Percentiles rank a stretch among this genome's conserved stretches.
These are phyloP conservation scores for Trissolcus japonicus DNA, from an alignment of 2,888 invertebrate genomes.

Conservation along the genomic window DNA sequence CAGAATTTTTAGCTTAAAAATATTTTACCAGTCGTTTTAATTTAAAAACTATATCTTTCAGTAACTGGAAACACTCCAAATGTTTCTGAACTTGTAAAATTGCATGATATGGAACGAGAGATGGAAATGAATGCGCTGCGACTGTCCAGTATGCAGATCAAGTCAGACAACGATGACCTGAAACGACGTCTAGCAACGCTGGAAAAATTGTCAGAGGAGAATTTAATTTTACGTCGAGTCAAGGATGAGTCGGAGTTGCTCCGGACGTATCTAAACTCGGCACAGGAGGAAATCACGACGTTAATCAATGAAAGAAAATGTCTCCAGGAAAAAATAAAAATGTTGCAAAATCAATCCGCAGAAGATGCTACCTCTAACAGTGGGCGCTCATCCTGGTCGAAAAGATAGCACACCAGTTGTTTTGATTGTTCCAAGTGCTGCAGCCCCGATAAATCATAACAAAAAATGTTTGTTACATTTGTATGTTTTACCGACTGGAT, in stretches of 20 bases:
- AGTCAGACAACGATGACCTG: slow-evolving; percentile 81
- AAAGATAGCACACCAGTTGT: slow-evolving; percentile 83
- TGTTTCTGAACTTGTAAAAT: slow-evolving; percentile 11
- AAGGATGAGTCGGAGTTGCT: slow-evolving; percentile 81
- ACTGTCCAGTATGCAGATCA: slow-evolving; percentile 78
- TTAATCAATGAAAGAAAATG: slow-evolving; percentile 85
- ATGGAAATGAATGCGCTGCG: slow-evolving; percentile 77
- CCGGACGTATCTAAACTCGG: slow-evolving; percentile 80
- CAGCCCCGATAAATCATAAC: slow-evolving; percentile 77
- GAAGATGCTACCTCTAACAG: slow-evolving; percentile 73
- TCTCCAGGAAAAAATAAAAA: slow-evolving; percentile 83
- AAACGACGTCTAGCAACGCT: slow-evolving; percentile 80
- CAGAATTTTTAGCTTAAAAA: too few relatives aligned
- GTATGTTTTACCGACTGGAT: too few relatives aligned
- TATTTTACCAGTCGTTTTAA: too few relatives aligned
- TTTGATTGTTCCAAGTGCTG: slow-evolving; percentile 85
- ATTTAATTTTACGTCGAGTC: slow-evolving; percentile 77
- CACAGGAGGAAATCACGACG: slow-evolving; percentile 85
- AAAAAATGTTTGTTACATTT: too few relatives aligned
- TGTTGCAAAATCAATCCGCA: slow-evolving; percentile 80
- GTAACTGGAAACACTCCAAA: slow-evolving; percentile 59
- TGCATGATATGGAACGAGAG: slow-evolving; percentile 74
- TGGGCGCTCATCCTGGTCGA: slow-evolving; percentile 76
- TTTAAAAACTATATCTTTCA: slow-evolving; percentile 25
- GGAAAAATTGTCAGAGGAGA: slow-evolving; percentile 80